Base-by-base conservation (phyloP, 2,797 vertebrate genomes). In the Gastrophryne carolinensis region DNA sequence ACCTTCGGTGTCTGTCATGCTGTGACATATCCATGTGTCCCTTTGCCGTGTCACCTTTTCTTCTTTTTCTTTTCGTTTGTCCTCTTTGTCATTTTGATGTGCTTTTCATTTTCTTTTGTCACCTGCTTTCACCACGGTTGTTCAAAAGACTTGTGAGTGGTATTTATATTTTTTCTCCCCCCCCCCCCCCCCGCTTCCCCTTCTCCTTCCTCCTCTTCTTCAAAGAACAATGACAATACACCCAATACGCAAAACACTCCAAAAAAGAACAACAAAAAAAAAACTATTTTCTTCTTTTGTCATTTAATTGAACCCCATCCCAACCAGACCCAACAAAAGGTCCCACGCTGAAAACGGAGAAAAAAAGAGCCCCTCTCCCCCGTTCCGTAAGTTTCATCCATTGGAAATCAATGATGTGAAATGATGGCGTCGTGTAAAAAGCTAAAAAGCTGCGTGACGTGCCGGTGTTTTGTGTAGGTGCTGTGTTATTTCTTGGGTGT, bases 251-350 rank as follows among this genome's bases (percentile, higher is more conserved):
- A 62, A 73, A 63, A 50, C 30, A 27, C 35, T 12, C 67, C 35
- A 64, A 63, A 91, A 85, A 90, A 68, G 83, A n/a, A n/a, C n/a
- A n/a, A n/a, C n/a, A 69, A 91, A 84, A 90, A 76, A 84, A 85
- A 87, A 86, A 90, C 88, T 90, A 85, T 91, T 91, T 91, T 92
- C 89, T 92, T 92, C 88, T 92, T 92, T 92, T 92, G 89, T 92
- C 90, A 92, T 92, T 92, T 89, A 89, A 92, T 89, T 90, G 90
- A 92, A 91, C 89, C 89, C 89, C 88, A 91, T 92, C 90, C 89
- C 86, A 90, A 90, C 87, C 91, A 92, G 90, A 90, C 88, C 89
- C 90, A 90, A 62, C 71, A 89, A 87, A 90, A 87, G 90, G 89
- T 92, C 89, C 91, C 89, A 87, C 83, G 90, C 90, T 90, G 90